A percentile compares a stretch with the other conserved stretches of the same genome.
Conservation (phyloP, 2,113 vertebrate genomes). For the Calonectris borealis region DNA sequence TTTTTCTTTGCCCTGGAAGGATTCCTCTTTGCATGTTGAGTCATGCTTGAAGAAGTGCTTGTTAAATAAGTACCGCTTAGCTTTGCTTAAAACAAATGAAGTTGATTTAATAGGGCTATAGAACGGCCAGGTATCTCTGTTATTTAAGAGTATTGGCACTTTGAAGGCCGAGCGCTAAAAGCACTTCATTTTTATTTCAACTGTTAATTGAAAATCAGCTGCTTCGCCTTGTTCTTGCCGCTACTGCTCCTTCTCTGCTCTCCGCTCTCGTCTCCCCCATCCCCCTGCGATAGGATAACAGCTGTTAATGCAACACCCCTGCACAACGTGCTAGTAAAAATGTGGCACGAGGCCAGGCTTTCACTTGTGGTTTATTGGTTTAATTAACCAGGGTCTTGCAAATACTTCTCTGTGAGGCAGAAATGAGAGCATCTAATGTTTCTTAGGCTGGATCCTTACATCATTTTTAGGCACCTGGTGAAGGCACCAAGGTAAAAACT, state of each 20-base stretch:
- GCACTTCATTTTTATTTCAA: conserved; percentile 46
- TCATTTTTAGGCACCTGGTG: conserved; percentile 10
- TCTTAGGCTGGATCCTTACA: background rate
- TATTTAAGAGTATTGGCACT: conserved; percentile 57
- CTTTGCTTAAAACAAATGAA: conserved; percentile 45
- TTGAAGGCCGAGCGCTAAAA: conserved; percentile 10
- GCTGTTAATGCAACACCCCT: background rate
- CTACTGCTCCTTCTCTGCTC: background rate
- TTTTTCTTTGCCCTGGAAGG: background rate
- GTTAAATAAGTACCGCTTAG: background rate
- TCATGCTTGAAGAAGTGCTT: background rate
- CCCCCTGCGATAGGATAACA: background rate
- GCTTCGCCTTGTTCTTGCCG: background rate
- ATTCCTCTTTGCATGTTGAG: background rate
- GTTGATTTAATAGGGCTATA: conserved; percentile 46
- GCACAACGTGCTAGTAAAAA: background rate
- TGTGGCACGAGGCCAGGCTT: conserved; percentile 14
- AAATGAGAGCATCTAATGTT: conserved; percentile 15
- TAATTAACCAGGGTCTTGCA: conserved; percentile 56
- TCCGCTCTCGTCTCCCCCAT: background rate
- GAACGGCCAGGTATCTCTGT: conserved; percentile 13
- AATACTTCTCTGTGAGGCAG: conserved; percentile 18
- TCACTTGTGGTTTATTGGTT: conserved; percentile 69
- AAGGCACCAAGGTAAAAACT: conserved; percentile 2
- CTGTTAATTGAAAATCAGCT: conserved; percentile 56